Base-by-base conservation (phyloP, 2,113 vertebrate species). In the Seriola quinqueradiata region DNA sequence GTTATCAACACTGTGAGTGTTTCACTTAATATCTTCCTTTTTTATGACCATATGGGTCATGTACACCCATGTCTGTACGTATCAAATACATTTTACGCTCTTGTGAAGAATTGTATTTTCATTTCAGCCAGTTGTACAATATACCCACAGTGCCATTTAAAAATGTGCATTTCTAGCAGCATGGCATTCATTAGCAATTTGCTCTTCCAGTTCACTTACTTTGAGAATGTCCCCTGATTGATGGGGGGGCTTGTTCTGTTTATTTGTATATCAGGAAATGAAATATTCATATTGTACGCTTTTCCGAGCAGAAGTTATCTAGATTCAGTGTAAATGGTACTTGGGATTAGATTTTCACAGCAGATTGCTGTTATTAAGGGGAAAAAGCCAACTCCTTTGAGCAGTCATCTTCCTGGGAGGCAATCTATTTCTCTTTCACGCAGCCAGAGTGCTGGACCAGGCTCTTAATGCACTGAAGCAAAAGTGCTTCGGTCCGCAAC, bases 381-480 rank as follows among this genome's bases (percentile, higher is more conserved):
- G 79, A 65, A 89, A 86, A 81, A 88, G 81, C 69, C 77, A 85
- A 81, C 90, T 79, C 76, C 85, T 91, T 91, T 92, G 92, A 93
- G 92, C 91, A 92, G 93, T 92, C 92, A 89, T 95, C 95, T 95
- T 95, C 93, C 87, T 93, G 92, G 89, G 94, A 95, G 95, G 93
- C 93, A 95, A 94, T 95, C 93, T 95, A 91, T 94, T 95, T 94
- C 88, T 93, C 92, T 95, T 94, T 92, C 91, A 93, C 89, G 81
- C 90, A 85, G 89, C 76, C 90, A 85, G 85, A 92, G 93, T 93
- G 79, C 92, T 86, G 91, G 90, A 93, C 92, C 90, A 77, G 91
- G 91, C 94, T 95, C 91, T 95, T 96, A 95, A 95, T 95, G 95
- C 94, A 94, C 91, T 94, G 94, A 92, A 94, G 94, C 94, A 95